Evolutionary conservation across 2,113 vertebrate species (phyloP).

Genomic region (Naja naja): DNA sequence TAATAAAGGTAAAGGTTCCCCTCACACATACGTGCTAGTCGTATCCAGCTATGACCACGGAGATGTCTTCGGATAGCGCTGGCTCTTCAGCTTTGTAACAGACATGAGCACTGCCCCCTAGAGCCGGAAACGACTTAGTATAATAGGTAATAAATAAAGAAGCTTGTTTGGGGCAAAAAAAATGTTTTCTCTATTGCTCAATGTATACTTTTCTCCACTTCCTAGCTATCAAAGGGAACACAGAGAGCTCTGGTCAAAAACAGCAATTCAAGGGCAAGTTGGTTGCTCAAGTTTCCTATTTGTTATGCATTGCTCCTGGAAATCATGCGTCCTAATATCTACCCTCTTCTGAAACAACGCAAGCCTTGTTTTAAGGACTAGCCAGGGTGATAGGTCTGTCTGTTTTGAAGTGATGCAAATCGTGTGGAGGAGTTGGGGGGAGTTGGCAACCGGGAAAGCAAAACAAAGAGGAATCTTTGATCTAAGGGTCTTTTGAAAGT

Average conservation of each 20-base stretch:
- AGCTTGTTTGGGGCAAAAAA: neutral
- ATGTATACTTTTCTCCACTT: neutral
- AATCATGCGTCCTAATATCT: neutral
- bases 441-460: constrained; percentile 31
- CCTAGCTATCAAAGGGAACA: neutral
- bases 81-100: too few species aligned
- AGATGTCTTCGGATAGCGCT: too few species aligned
- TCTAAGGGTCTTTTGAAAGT: constrained; percentile 52
- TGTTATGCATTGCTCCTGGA: accelerated
- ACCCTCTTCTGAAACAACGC: constrained; percentile 4
- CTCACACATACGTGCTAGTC: too few species aligned
- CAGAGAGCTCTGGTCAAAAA: neutral
- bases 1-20: too few species aligned
- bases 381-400: neutral
- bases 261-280: constrained; percentile 12
- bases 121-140: neutral
- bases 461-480: constrained; percentile 55
- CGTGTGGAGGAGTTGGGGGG: neutral
- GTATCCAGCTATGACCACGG: too few species aligned
- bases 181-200: too few species aligned
- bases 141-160: neutral
- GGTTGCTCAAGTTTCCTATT: neutral
- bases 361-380: neutral
- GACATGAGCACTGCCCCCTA: too few species aligned
- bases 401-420: constrained; percentile 35